Evolutionary conservation across 2,113 vertebrate species (phyloP), one percentile per base, ranked within the genome.

Genomic region (Petromus typicus): DNA sequence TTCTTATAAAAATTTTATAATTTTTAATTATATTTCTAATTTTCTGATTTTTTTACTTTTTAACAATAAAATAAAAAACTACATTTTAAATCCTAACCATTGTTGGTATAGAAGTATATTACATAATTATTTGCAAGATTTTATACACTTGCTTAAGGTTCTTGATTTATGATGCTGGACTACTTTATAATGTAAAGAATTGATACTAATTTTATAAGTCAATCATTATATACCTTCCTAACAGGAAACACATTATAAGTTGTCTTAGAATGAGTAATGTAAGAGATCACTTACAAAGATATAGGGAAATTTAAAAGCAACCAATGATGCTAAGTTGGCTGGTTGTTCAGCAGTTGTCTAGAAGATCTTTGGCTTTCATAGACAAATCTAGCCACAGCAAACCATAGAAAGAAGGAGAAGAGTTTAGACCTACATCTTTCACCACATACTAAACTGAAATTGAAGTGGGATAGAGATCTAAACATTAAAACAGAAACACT

Each of bases 11-110:
- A 56, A 80, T 45, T 94, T 93, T 66, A 10, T 2, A 89, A 71
- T 32, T 96, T 95, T 82, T 94, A 81, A 23, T 78, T 30, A 86
- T 7, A 79, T 90, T 81, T 64, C 51, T 67, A 76, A 48, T 37
- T 95, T 85, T 54, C 45, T 59, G 18, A 73, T 18, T 66, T 75
- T 85, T 92, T 80, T 59, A 73, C 7, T 79, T 89, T 82, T 40
- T 25, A 64, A 14, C 67, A 82, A 80, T 79, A 59, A 34, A 93
- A 73, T 57, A 2, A 37, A 3, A 78, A 71, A 69, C 5, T 91
- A 71, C 2, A 40, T 79, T 37, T 66, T 91, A 16, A 89, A 6
- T 82, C 27, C n/a, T 91, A 59, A 75, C 2, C 16, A 93, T 4
- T 89, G 18, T 89, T 90, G 48, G 8, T 78, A 30, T 13, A 67